phyloP scores from a whole-genome alignment of 2,888 invertebrate genomes.

The Aricia artaxerxes region DNA sequence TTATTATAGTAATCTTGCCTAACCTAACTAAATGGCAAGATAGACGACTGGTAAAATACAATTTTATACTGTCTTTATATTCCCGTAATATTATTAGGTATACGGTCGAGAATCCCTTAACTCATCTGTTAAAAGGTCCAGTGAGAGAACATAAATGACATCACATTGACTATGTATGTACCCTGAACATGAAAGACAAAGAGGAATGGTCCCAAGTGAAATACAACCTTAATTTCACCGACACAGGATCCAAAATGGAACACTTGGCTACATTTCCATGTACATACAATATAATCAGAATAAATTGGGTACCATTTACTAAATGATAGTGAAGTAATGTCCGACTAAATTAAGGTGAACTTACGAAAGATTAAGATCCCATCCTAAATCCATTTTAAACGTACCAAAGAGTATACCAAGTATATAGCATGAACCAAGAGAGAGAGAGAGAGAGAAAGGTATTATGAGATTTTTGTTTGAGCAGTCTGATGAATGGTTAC shows the following conservation, averaged over 20 bases:
- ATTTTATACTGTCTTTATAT: background rate
- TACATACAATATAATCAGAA: slow-evolving; percentile 1
- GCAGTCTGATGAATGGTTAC: no score
- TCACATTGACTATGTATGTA: slow-evolving; percentile 68
- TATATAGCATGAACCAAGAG: background rate
- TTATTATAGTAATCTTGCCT: background rate
- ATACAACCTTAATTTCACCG: background rate
- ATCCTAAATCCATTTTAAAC: background rate
- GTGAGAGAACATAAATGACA: slow-evolving; percentile 47
- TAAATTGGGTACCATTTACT: slow-evolving; percentile 26
- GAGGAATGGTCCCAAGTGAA: background rate
- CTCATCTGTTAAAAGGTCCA: slow-evolving; percentile 65
- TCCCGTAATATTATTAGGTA: slow-evolving; percentile 31
- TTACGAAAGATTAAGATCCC: background rate
- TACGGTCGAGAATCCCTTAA: slow-evolving; percentile 45
- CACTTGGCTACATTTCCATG: background rate
- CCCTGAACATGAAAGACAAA: slow-evolving; percentile 27
- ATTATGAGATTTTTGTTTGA: background rate
- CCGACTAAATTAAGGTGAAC: slow-evolving; percentile 30
- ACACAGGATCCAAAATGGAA: background rate
- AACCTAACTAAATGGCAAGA: background rate
- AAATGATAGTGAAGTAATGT: slow-evolving; percentile 28
- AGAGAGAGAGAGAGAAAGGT: background rate
- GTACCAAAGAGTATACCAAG: background rate
- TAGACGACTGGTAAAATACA: background rate